Conservation (phyloP, 2,797 vertebrate genomes). For the Cossypha heuglini region DNA sequence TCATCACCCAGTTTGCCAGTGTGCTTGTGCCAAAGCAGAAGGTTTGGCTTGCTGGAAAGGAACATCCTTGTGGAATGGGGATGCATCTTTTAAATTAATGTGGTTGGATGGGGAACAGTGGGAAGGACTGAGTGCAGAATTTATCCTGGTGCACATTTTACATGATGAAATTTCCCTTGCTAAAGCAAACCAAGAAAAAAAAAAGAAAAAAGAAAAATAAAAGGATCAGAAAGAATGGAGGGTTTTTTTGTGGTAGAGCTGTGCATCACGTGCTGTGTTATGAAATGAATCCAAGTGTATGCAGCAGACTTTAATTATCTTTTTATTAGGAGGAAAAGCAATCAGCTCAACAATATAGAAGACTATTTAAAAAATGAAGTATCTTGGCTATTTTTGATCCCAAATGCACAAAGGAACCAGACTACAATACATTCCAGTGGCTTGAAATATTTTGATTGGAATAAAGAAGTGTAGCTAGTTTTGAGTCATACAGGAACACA, state of each 20-base stretch:
- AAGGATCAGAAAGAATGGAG: neutral
- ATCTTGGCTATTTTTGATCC: slow-evolving; percentile 49
- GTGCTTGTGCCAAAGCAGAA: neutral
- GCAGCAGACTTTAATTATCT: slow-evolving; percentile 29
- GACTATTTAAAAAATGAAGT: slow-evolving; percentile 42
- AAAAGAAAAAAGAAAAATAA: neutral
- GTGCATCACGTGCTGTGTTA: neutral
- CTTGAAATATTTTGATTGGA: slow-evolving; percentile 48
- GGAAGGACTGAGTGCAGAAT: neutral
- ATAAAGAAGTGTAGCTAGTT: neutral
- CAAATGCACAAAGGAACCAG: slow-evolving; percentile 21
- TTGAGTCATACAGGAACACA: neutral
- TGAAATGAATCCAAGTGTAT: neutral
- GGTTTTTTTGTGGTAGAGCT: neutral
- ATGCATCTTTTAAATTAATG: neutral
- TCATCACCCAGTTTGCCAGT: neutral
- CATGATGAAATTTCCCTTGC: neutral
- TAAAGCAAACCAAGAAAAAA: neutral
- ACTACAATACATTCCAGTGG: slow-evolving; percentile 44
- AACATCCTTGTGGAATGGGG: neutral
- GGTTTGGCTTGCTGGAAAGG: neutral
- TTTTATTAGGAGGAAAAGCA: neutral
- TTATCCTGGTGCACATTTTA: neutral
- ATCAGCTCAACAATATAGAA: neutral
- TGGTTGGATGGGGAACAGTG: neutral